Base-by-base conservation (phyloP, 1,140 invertebrate species). In the Drosophila fuyamai region DNA sequence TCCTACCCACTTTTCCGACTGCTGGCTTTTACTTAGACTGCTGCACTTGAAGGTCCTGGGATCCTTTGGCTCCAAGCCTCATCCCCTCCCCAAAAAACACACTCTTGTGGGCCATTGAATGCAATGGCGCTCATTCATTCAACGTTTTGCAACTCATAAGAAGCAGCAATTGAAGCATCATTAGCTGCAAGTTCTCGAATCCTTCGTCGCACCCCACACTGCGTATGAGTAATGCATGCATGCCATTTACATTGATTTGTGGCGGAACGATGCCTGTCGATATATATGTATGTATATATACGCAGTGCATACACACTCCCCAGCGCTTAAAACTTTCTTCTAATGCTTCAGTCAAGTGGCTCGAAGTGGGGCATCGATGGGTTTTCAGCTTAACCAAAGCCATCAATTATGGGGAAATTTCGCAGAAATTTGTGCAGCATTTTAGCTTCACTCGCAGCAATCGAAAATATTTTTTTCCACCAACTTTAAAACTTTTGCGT, bases 181-280 rank as follows among this genome's bases (percentile, higher is more conserved):
- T 88, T 88, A 88, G 83, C 83, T 88, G 84, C 83, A 89, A 80
- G 83, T 86, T 88, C 73, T 74, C 43, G 57, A 70, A 48, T 61
- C 46, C 46, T 43, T 66, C 43, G 43, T 23, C 36, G 10, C n/a
- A 23, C 23, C 60, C 84, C 79, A 73, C 79, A 44, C 44, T 62
- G 76, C 83, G 83, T 88, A 88, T 89, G 83, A 89, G 83, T 88
- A 88, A 88, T 88, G 84, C 73, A 88, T 89, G 83, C 83, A 83
- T 77, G 77, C 79, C 79, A 86, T 86, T 86, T 73, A 88, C 83
- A 86, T 86, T 89, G 83, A 86, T 86, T 86, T 86, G 70, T 74
- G 75, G 62, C 68, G 68, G 53, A 58, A 51, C 57, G 32, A 44
- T 44, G 55, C 40, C 67, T 58, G 60, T 35, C 53, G 43, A 55